Evolutionary conservation across 2,888 invertebrate species (phyloP), one percentile per base, ranked within the genome.

Genomic region (Deilephila elpenor): DNA sequence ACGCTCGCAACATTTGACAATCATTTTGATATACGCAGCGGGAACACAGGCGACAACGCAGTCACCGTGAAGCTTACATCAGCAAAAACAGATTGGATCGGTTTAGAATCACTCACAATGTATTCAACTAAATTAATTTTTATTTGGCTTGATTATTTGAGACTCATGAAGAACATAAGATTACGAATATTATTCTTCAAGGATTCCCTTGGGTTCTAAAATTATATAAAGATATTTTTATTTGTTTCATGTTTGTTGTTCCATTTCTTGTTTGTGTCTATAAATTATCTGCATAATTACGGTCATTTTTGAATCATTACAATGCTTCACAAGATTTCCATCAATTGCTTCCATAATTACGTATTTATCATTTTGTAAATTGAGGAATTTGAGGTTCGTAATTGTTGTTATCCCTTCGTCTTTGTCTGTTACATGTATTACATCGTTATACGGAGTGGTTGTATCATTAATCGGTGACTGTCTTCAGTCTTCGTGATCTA

Each of bases 1-100:
- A 2, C 5, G n/a, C 56, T 56, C n/a, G 56, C 44, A 44, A 44
- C 11, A n/a, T 56, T 56, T 56, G n/a, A n/a, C n/a, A 56, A n/a
- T 19, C 56, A n/a, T 56, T 53, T 53, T 56, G 56, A 56, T n/a
- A 56, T 56, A 56, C 56, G 56, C n/a, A 56, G 56, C 56, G 56
- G n/a, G n/a, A 56, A 56, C n/a, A n/a, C 56, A 17, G n/a, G 5
- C 56, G 56, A 56, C 56, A 56, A n/a, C 53, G 53, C 53, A 56
- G 17, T 17, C 53, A 56, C 19, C 6, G 17, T 56, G 53, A 19
- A 17, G 19, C 53, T 56, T 17, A 56, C 53, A 19, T n/a, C 53
- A n/a, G 53, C 53, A 56, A 56, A 56, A 56, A 56, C 3, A 19
- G 19, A 56, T 56, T n/a, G 44, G 11, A 44, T 56, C 19, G 53